These are phyloP conservation scores for Drosophila willistoni DNA, from an alignment of 1,140 invertebrate species.

Conservation along the genomic window DNA sequence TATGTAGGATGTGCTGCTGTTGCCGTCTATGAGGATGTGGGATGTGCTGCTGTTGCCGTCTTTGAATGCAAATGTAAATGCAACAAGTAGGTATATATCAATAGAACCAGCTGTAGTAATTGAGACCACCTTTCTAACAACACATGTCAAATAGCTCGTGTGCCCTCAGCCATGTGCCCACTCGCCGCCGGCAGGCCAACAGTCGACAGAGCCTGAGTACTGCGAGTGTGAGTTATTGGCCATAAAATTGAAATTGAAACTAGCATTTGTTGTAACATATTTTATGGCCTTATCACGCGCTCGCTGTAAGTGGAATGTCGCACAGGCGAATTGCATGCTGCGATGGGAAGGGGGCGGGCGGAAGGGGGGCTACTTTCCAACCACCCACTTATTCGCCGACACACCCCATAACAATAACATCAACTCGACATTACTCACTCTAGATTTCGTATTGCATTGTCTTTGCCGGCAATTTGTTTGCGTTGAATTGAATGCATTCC, in stretches of 20 bases:
- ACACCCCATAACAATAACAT: conserved; percentile 34
- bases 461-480: not conserved
- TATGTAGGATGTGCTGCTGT: not conserved
- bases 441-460: conserved; percentile 28
- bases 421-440: conserved; percentile 42
- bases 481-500: conserved; percentile 28
- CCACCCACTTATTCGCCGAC: conserved; percentile 42
- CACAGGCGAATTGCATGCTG: conserved; percentile 36
- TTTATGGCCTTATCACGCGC: conserved; percentile 58
- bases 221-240: conserved; percentile 46
- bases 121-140: conserved; percentile 58
- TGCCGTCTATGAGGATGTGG: conserved; percentile 4
- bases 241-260: conserved; percentile 46
- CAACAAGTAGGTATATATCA: conserved; percentile 28
- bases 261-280: conserved; percentile 26
- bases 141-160: conserved; percentile 26
- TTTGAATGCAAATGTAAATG: conserved; percentile 26
- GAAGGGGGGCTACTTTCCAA: not conserved
- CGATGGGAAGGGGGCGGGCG: too few relatives aligned
- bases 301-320: conserved; percentile 46
- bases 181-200: conserved; percentile 1
- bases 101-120: conserved; percentile 56
- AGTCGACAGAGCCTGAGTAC: not conserved
- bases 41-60: not conserved
- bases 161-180: conserved; percentile 28